These are phyloP conservation scores for Lepidonotus clava DNA, from an alignment of 2,888 invertebrate genomes.

Conservation along the genomic window DNA sequence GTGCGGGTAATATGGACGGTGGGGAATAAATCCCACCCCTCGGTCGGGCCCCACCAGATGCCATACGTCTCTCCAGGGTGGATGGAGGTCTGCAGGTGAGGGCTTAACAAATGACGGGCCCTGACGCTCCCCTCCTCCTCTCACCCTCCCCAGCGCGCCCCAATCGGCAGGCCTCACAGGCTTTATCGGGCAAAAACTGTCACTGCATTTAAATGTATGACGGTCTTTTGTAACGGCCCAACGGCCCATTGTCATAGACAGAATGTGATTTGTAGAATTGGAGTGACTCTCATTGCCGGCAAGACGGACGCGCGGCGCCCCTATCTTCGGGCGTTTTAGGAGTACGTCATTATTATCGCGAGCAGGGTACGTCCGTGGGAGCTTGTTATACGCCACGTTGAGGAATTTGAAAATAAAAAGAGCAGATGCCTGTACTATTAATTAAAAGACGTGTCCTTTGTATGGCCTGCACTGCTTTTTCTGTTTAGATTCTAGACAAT, in stretches of 20 bases:
- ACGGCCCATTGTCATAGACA: neutral
- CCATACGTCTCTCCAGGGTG: neutral
- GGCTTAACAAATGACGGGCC: neutral
- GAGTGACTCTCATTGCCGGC: neutral
- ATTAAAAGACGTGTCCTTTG: neutral
- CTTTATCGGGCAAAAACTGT: neutral
- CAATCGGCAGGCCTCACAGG: neutral
- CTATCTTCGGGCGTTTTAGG: neutral
- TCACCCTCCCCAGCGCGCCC: neutral
- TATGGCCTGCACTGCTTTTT: too few relatives aligned
- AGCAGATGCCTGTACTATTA: neutral
- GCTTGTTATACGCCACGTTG: neutral
- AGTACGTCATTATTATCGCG: neutral
- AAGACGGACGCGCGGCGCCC: neutral
- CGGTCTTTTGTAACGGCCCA: neutral
- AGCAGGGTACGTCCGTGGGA: neutral
- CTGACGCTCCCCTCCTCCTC: neutral
- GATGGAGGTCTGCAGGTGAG: too few relatives aligned
- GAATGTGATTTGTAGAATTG: constrained; percentile 10
- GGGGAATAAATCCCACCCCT: neutral
- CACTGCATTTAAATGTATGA: too few relatives aligned
- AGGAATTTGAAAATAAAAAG: neutral
- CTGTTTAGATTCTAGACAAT: too few relatives aligned
- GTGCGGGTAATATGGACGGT: neutral
- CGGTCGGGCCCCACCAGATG: neutral